A percentile compares a stretch with the other conserved stretches of the same genome.
phyloP scores from a whole-genome alignment of 2,113 vertebrate species.

The Thamnaconus septentrionalis region DNA sequence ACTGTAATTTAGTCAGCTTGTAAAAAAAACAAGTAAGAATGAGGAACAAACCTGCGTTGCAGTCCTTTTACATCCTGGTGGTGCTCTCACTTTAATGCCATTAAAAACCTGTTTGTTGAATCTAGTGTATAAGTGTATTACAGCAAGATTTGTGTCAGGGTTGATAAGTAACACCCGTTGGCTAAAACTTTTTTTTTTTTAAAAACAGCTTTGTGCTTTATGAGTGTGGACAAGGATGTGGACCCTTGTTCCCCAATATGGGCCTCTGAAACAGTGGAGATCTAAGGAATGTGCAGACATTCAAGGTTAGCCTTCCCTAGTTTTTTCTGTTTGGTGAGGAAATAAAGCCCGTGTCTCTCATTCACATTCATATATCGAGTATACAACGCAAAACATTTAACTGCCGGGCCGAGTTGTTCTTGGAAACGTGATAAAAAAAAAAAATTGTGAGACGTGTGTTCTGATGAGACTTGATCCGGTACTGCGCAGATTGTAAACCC shows the following conservation, averaged over 20 bases:
- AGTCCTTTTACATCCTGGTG: too few relatives aligned
- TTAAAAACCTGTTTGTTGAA: too few relatives aligned
- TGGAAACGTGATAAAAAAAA: constrained; percentile 10
- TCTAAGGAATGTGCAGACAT: constrained; percentile 67
- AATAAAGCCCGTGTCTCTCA: constrained; percentile 14
- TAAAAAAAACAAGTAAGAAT: too few relatives aligned
- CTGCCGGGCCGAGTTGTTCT: constrained; percentile 1
- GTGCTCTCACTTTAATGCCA: too few relatives aligned
- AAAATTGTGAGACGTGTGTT: not conserved
- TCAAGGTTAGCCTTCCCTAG: constrained; percentile 47
- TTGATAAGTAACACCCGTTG: constrained; percentile 7
- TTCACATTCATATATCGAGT: not conserved
- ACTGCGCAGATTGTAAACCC: not conserved
- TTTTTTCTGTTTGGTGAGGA: constrained; percentile 37
- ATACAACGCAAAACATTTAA: constrained; percentile 13
- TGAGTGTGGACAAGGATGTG: constrained; percentile 30
- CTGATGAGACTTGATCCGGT: not conserved
- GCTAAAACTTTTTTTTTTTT: constrained; percentile 8
- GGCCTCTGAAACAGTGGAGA: constrained; percentile 62
- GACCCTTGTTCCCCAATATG: constrained; percentile 45
- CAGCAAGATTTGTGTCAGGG: too few relatives aligned
- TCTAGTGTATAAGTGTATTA: too few relatives aligned
- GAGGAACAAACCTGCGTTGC: too few relatives aligned
- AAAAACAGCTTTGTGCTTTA: constrained; percentile 2
- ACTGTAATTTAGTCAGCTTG: too few relatives aligned